Evolutionary conservation across 2,113 vertebrate species (phyloP).

Genomic region (Peromyscus maniculatus): DNA sequence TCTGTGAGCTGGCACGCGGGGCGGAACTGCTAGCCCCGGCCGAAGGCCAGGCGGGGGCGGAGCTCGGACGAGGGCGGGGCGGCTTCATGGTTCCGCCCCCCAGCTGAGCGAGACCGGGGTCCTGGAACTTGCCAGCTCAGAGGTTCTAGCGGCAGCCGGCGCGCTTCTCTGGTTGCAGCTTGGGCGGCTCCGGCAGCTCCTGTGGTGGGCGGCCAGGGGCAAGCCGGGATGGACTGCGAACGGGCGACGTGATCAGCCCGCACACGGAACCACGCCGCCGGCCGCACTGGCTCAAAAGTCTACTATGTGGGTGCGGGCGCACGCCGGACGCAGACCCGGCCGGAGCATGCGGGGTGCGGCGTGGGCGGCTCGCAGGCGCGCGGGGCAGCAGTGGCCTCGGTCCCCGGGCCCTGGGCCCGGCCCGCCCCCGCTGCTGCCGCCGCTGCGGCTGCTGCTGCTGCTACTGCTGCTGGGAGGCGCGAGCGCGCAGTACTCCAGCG

Average conservation of each 20-base stretch:
- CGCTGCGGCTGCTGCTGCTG: constrained; percentile 86
- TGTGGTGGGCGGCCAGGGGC: neutral
- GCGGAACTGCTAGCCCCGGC: neutral
- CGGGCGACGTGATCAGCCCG: constrained; percentile 55
- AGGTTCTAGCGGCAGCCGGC: constrained; percentile 3
- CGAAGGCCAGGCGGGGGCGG: neutral
- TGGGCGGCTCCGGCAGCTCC: neutral
- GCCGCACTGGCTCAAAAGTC: constrained; percentile 47
- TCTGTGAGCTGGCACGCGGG: neutral
- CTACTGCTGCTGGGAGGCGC: constrained; percentile 89
- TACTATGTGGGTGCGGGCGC: neutral
- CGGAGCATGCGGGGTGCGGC: constrained; percentile 82
- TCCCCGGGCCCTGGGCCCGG: constrained; percentile 43
- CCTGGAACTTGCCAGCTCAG: constrained; percentile 29
- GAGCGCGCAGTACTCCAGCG: constrained; percentile 94
- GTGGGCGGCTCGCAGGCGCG: constrained; percentile 34
- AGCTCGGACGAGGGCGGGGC: neutral
- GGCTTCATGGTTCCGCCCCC: constrained; percentile 37
- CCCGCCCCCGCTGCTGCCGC: constrained; percentile 84
- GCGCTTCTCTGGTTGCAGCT: neutral
- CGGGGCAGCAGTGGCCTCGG: constrained; percentile 63
- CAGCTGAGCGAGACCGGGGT: constrained; percentile 47
- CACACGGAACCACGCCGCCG: neutral
- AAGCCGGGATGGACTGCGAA: constrained; percentile 73
- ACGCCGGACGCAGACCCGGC: constrained; percentile 9